phyloP scores from a whole-genome alignment of 2,113 vertebrate genomes.

The Leptobrachium leishanense region DNA sequence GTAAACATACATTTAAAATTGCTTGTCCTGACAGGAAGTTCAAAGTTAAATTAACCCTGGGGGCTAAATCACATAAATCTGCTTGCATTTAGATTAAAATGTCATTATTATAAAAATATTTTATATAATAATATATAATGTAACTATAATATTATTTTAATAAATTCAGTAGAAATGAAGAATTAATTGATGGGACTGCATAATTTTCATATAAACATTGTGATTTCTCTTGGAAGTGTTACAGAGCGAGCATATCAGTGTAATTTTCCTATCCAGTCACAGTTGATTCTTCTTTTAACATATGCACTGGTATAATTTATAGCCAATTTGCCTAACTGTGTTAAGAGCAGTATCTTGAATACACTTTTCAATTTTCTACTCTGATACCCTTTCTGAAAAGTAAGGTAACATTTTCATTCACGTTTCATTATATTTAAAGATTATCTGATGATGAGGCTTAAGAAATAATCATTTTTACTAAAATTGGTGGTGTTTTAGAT shows the following conservation, averaged over 20 bases:
- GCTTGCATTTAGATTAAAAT: too few species aligned
- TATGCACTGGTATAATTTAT: not conserved
- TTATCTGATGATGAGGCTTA: not conserved
- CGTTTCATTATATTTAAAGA: slow-evolving; percentile 8
- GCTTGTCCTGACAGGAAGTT: too few species aligned
- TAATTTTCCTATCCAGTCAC: not conserved
- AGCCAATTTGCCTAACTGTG: not conserved
- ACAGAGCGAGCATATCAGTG: not conserved
- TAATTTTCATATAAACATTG: too few species aligned
- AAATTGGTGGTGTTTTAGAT: not conserved
- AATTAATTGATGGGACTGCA: too few species aligned
- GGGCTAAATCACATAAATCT: too few species aligned
- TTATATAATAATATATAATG: too few species aligned
- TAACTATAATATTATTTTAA: too few species aligned
- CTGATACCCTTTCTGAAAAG: not conserved
- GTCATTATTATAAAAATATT: too few species aligned
- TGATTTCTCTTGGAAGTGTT: too few species aligned
- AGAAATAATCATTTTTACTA: not conserved
- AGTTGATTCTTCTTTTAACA: not conserved
- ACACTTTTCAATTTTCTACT: slow-evolving; percentile 1
- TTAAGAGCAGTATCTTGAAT: slow-evolving; percentile 8
- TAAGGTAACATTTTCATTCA: not conserved
- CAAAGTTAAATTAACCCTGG: too few species aligned
- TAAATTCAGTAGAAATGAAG: too few species aligned
- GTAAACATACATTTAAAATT: too few species aligned